Percentiles rank a stretch among this genome's conserved stretches.
phyloP scores from a whole-genome alignment of 23 tunicate genomes.

The Halocynthia aurantium region DNA sequence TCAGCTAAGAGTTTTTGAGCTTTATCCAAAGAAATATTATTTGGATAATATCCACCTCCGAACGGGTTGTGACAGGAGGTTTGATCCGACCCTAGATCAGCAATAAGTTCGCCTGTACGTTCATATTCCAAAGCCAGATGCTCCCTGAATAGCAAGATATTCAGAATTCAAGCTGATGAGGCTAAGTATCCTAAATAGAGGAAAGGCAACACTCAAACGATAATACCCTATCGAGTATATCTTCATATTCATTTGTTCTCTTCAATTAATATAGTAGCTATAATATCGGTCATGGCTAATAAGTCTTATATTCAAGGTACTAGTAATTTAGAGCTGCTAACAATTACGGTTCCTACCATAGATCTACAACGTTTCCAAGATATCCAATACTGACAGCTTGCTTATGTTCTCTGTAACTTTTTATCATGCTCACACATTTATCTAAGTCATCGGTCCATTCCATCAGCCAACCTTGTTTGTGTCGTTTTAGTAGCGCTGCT shows the following conservation, averaged over 20 bases:
- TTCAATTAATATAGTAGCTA: too few relatives aligned
- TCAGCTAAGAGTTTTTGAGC: constrained; percentile 46
- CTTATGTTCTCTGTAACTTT: constrained; percentile 16
- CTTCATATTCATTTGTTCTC: too few relatives aligned
- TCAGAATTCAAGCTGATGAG: too few relatives aligned
- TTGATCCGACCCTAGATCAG: constrained; percentile 96
- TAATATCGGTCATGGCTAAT: too few relatives aligned
- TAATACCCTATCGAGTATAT: too few relatives aligned
- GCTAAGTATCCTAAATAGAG: too few relatives aligned
- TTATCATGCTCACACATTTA: constrained; percentile 43
- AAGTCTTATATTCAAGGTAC: too few relatives aligned
- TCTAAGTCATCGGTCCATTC: constrained; percentile 55
- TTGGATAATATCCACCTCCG: constrained; percentile 96
- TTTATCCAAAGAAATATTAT: constrained; percentile 38
- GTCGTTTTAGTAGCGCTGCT: constrained; percentile 63
- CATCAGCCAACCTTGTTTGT: constrained; percentile 93
- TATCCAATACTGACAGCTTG: constrained; percentile 83
- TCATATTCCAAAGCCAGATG: constrained; percentile 50
- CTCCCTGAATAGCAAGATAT: constrained; percentile 40
- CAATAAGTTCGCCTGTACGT: constrained; percentile 61
- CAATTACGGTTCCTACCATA: constrained; percentile 41
- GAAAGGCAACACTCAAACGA: too few relatives aligned
- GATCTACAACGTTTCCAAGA: constrained; percentile 79
- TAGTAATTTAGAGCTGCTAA: too few relatives aligned
- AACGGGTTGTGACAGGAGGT: constrained; percentile 87